Evolutionary conservation across 2,888 invertebrate genomes (phyloP).

Genomic region (Hyalella azteca): DNA sequence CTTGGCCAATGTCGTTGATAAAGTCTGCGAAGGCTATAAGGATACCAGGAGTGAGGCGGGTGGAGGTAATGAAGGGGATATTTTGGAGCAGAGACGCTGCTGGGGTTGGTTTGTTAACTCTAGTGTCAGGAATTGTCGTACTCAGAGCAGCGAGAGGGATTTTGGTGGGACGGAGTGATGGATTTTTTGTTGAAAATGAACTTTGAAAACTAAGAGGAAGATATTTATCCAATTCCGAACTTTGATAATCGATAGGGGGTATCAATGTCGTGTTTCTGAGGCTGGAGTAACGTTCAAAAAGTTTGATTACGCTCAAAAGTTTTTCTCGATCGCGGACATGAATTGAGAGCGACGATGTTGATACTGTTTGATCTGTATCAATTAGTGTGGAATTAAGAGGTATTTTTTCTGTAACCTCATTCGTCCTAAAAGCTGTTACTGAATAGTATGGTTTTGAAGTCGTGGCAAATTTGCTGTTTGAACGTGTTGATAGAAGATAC

Average conservation of each 20-base stretch:
- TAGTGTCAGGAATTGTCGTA: background rate
- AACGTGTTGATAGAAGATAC: too few species aligned
- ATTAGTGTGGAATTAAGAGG: too few species aligned
- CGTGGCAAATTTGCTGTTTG: too few species aligned
- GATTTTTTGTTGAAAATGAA: background rate
- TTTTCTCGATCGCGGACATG: background rate
- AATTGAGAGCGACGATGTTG: background rate
- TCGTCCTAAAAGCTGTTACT: too few species aligned
- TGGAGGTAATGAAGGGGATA: background rate
- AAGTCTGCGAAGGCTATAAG: slow-evolving; percentile 43
- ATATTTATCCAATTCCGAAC: background rate
- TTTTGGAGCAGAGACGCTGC: background rate
- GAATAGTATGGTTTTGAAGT: too few species aligned
- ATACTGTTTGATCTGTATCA: too few species aligned
- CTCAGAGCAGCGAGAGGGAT: background rate
- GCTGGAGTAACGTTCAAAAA: slow-evolving; percentile 8
- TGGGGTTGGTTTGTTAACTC: background rate
- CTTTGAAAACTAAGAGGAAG: background rate
- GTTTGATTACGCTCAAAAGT: background rate
- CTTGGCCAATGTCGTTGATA: slow-evolving; percentile 41
- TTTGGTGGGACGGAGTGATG: background rate
- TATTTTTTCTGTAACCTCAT: too few species aligned
- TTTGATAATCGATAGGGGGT: background rate
- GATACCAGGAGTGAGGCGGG: slow-evolving; percentile 27
- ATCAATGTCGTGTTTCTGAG: background rate